Evolutionary conservation across 1,140 invertebrate species (phyloP).

Genomic region (Brachionus paranguensis): DNA sequence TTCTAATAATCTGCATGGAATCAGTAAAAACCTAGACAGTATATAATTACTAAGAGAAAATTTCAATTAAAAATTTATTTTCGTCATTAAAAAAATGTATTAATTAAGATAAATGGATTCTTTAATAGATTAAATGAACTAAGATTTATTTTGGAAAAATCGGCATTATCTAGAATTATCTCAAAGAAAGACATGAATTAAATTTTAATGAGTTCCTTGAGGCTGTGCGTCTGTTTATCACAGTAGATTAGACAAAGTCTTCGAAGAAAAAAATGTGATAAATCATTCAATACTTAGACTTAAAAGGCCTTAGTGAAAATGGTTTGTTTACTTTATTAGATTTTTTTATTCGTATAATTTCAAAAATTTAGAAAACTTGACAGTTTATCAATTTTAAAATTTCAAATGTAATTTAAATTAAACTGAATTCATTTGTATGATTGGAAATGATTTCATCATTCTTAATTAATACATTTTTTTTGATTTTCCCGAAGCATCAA

Average conservation of each 20-base stretch:
- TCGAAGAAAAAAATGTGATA: too few relatives aligned
- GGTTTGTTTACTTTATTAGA: too few relatives aligned
- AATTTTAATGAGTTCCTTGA: background rate
- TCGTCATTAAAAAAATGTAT: too few relatives aligned
- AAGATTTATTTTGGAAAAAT: background rate
- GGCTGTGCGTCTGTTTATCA: background rate
- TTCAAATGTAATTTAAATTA: background rate
- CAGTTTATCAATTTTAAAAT: too few relatives aligned
- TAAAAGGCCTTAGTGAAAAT: too few relatives aligned
- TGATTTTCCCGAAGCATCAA: background rate
- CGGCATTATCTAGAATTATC: background rate
- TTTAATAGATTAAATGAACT: background rate
- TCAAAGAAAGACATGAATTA: background rate
- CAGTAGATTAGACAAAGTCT: background rate
- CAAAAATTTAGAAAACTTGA: too few relatives aligned
- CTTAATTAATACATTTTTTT: background rate
- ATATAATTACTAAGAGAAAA: too few relatives aligned
- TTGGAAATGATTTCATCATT: background rate
- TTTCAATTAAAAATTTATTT: background rate
- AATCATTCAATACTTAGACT: too few relatives aligned
- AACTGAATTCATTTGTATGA: background rate
- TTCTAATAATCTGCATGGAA: too few relatives aligned
- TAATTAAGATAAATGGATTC: too few relatives aligned
- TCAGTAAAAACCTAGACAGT: too few relatives aligned
- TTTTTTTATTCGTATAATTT: too few relatives aligned